Evolutionary conservation across 2,797 vertebrate species (phyloP).

Genomic region (Mormyrops boulengeri): DNA sequence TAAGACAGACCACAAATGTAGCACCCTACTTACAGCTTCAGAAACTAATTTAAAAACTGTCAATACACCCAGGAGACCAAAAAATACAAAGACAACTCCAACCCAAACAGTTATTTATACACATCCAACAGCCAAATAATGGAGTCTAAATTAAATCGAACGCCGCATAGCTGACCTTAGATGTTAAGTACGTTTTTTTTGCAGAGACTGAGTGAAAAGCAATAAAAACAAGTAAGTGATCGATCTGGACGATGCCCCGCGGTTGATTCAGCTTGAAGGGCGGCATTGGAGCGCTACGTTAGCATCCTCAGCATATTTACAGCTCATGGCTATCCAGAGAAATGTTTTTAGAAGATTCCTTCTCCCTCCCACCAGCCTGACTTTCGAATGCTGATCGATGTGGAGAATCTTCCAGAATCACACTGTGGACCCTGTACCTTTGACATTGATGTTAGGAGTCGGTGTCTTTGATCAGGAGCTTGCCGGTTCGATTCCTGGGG

Average conservation of each 20-base stretch:
- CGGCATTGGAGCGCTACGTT: not conserved
- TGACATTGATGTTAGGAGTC: not conserved
- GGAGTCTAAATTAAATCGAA: not conserved
- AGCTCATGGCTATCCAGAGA: not conserved
- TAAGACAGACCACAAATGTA: constrained; percentile 32
- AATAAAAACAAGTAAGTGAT: not conserved
- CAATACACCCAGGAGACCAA: not conserved
- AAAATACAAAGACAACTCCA: not conserved
- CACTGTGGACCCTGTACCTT: not conserved
- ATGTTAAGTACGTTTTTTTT: not conserved
- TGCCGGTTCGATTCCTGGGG: not conserved
- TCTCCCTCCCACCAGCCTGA: not conserved
- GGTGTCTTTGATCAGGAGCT: not conserved
- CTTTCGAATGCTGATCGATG: not conserved
- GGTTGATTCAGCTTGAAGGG: not conserved
- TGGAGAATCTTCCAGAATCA: not conserved
- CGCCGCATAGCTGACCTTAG: not conserved
- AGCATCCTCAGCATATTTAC: not conserved
- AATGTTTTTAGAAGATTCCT: not conserved
- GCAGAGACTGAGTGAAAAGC: not conserved
- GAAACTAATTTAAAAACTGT: not conserved
- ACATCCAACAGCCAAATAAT: not conserved
- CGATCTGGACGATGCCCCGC: not conserved
- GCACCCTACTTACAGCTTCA: not conserved
- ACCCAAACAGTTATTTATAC: not conserved